phyloP scores from a whole-genome alignment of 1,140 invertebrate genomes.

The Aphis craccivora region DNA sequence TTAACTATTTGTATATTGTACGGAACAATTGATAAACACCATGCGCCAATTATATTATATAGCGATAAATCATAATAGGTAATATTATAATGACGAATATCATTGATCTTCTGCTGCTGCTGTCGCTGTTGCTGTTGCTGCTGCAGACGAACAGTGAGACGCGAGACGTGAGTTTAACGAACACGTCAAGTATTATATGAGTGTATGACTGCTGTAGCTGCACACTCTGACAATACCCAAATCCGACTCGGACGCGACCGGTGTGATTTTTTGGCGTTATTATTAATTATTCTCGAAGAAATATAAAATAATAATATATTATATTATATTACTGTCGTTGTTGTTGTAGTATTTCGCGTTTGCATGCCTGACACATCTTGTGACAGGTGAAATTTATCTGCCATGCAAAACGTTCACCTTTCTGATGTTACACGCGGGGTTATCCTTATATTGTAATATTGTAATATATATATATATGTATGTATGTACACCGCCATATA shows the following conservation, averaged over 20 bases:
- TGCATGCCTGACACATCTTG: slow-evolving; percentile 53
- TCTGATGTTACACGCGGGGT: slow-evolving; percentile 40
- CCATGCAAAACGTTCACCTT: slow-evolving; percentile 51
- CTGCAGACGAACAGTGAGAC: no score
- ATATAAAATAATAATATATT: slow-evolving; percentile 36
- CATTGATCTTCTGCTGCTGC: not conserved
- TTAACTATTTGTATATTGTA: not conserved
- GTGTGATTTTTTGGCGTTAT: slow-evolving; percentile 58
- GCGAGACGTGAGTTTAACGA: no score
- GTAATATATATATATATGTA: not conserved
- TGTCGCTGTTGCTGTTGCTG: not conserved
- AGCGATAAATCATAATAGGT: no score
- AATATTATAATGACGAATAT: not conserved
- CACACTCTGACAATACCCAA: slow-evolving; percentile 51
- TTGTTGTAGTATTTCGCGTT: slow-evolving; percentile 31
- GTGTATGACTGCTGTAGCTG: not conserved
- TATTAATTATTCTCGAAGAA: slow-evolving; percentile 18
- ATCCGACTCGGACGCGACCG: slow-evolving; percentile 44
- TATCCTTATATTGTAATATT: slow-evolving; percentile 26
- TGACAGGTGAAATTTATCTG: slow-evolving; percentile 53
- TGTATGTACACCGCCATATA: not conserved
- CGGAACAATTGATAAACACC: not conserved
- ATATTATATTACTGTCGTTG: not conserved
- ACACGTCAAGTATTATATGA: no score
- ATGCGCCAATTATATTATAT: not conserved